These are phyloP conservation scores for Itoplectis maculator DNA, from an alignment of 2,888 invertebrate species.

Conservation along the genomic window DNA sequence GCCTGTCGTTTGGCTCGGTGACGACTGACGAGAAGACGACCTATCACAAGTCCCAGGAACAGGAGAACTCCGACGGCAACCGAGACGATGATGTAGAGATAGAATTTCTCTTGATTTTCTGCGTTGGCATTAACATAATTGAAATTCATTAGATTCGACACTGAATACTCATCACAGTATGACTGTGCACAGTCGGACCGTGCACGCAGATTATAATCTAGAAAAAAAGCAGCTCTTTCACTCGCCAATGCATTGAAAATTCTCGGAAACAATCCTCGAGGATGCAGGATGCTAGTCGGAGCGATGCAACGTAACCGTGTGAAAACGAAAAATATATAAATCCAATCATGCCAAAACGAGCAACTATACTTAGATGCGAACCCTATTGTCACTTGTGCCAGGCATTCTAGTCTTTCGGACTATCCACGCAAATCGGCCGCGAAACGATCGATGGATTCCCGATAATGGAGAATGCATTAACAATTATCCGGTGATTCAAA, in stretches of 20 bases:
- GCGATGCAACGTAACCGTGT: conserved; percentile 54
- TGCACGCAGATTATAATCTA: background rate
- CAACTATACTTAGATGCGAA: conserved; percentile 50
- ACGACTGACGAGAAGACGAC: conserved; percentile 89
- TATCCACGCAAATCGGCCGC: conserved; percentile 9
- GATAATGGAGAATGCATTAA: background rate
- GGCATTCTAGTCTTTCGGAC: conserved; percentile 10
- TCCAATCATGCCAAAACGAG: conserved; percentile 64
- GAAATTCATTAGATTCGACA: background rate
- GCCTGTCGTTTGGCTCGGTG: conserved; percentile 88
- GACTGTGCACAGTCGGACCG: too few species aligned
- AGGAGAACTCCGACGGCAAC: conserved; percentile 90
- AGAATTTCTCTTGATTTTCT: conserved; percentile 93
- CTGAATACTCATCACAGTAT: too few species aligned
- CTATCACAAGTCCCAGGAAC: conserved; percentile 90
- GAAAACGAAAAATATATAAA: conserved; percentile 25
- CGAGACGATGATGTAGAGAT: conserved; percentile 93
- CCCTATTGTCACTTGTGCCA: conserved; percentile 26
- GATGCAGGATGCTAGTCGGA: conserved; percentile 59
- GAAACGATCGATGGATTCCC: conserved; percentile 16
- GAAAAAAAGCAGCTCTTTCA: conserved; percentile 13
- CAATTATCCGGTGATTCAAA: background rate
- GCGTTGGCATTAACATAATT: conserved; percentile 75
- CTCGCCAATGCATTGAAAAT: conserved; percentile 27
- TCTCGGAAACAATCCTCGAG: conserved; percentile 27